Conservation (phyloP, 2,797 vertebrate genomes). For the Micrastur ruficollis region DNA sequence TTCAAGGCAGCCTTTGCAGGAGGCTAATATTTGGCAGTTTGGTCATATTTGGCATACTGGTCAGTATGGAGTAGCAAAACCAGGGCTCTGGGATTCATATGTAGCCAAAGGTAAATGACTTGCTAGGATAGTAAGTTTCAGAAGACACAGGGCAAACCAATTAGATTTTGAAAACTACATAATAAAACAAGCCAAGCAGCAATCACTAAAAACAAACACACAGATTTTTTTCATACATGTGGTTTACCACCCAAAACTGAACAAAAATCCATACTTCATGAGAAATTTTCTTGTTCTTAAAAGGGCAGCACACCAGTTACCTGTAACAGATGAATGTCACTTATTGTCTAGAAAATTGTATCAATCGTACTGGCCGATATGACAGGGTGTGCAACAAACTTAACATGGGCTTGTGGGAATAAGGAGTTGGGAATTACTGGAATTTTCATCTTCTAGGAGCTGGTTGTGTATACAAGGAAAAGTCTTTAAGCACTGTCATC, state of each 20-base stretch:
- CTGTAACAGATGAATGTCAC: not conserved
- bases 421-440: not conserved
- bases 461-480: not conserved
- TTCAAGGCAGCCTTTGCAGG: not conserved
- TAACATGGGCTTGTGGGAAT: not conserved
- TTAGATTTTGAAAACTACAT: not conserved
- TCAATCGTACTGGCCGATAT: not conserved
- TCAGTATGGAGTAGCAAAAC: not conserved
- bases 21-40: not conserved
- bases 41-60: not conserved
- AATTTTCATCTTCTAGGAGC: not conserved
- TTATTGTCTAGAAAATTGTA: not conserved
- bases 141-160: not conserved
- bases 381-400: not conserved
- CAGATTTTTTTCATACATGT: not conserved
- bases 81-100: not conserved
- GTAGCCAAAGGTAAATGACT: not conserved
- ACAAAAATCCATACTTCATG: not conserved
- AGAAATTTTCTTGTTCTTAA: not conserved
- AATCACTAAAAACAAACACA: not conserved
- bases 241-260: not conserved
- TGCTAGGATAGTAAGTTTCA: not conserved
- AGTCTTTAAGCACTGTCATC: not conserved
- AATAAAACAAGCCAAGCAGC: not conserved
- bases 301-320: not conserved